These are phyloP conservation scores for Cerastoderma edule DNA, from an alignment of 2,888 invertebrate genomes.

Conservation along the genomic window DNA sequence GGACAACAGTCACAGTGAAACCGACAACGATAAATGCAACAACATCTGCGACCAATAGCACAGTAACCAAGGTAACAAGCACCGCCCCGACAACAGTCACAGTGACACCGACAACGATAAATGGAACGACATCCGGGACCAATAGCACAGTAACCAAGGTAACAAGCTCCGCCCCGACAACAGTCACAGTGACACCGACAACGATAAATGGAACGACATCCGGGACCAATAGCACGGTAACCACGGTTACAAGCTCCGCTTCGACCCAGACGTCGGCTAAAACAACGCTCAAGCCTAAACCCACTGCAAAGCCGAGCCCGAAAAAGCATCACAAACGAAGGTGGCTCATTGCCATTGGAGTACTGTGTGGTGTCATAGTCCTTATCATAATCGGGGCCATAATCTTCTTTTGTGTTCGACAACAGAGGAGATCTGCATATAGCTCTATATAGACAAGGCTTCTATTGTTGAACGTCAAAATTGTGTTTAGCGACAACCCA, in stretches of 20 bases:
- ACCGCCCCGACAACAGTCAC: too few species aligned
- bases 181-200: too few species aligned
- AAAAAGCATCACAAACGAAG: background rate
- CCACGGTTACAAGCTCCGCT: background rate
- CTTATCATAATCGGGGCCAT: background rate
- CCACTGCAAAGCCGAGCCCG: background rate
- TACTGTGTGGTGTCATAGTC: conserved; percentile 1
- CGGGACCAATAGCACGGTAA: conserved; percentile 23
- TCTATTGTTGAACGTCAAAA: too few species aligned
- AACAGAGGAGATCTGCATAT: background rate
- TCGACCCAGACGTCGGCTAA: background rate
- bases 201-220: conserved; percentile 33
- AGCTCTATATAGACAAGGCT: background rate
- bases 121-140: conserved; percentile 25
- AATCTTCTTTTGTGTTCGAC: background rate
- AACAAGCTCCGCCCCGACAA: conserved; percentile 8
- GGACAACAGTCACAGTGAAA: conserved; percentile 24
- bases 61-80: conserved; percentile 17
- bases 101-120: conserved; percentile 31
- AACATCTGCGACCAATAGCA: background rate
- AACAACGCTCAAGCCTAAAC: background rate
- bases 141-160: conserved; percentile 12
- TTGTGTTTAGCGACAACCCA: too few species aligned
- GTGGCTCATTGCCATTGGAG: background rate
- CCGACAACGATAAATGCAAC: conserved; percentile 18